Base-by-base conservation (phyloP, 92 coral and sea anemone species). In the Muricea muricata region DNA sequence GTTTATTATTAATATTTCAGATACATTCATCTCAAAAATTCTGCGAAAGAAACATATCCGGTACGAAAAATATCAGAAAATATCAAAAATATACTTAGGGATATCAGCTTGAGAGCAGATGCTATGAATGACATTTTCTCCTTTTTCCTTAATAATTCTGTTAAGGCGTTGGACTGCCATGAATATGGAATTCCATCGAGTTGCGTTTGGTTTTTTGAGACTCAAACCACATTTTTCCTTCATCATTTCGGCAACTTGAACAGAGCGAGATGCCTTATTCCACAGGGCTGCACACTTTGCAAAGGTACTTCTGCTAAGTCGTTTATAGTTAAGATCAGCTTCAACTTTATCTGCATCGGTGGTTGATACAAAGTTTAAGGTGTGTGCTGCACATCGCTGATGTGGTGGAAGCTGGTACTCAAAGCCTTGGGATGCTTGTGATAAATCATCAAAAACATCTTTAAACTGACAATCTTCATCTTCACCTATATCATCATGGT, bases 241-340 rank as follows among this genome's bases (percentile, higher is more conserved):
- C 26, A 74, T 41, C 26, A 5, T 74, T 48, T 74, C 80, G 24
- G 80, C 80, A 74, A 29, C 61, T 70, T 70, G 76, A 8, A 26
- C 29, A 21, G 76, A 40, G 21, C 54, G 76, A 18, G 52, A 70
- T 18, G 63, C 7, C 61, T 47, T 74, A 30, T 74, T 74, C 80
- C 80, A 74, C 21, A 74, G 57, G 33, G 40, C 3, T 15, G n/a
- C 17, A 47, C 61, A 74, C 39, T 74, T 74, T 23, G 34, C 80
- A 74, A 74, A 45, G 57, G 80, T 74, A 32, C 61, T 32, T 13
- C 80, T 74, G 80, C 80, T 74, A 18, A 74, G 80, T 30, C 80
- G 33, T 30, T 74, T 74, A 41, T 74, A 74, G 80, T 25, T 40
- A 2, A 37, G 60, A 26, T 41, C 79, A 63, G 35, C 33, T 21